Evolutionary conservation across 2,797 vertebrate genomes (phyloP).

Genomic region (Aphelocoma californica): DNA sequence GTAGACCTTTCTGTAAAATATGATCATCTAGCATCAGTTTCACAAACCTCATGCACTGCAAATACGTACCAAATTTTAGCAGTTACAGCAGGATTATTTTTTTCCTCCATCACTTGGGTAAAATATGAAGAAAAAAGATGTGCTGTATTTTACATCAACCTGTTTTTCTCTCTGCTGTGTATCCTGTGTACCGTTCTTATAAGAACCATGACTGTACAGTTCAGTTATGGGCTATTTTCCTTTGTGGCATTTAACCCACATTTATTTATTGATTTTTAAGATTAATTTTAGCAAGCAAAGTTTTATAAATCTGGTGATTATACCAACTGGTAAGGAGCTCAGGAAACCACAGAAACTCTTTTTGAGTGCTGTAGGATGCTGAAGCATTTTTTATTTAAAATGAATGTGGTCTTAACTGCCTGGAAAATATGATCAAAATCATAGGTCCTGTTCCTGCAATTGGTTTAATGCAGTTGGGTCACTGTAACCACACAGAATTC

Average conservation of each 20-base stretch:
- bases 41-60: neutral
- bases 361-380: neutral
- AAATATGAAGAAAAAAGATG: neutral
- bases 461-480: neutral
- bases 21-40: neutral
- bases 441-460: neutral
- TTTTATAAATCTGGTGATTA: constrained; percentile 45
- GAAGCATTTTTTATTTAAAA: constrained; percentile 22
- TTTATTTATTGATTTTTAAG: constrained; percentile 51
- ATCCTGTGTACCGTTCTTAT: neutral
- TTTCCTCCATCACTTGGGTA: neutral
- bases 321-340: neutral
- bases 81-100: neutral
- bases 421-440: constrained; percentile 33
- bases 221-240: constrained; percentile 16
- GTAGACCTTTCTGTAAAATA: neutral
- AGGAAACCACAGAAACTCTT: constrained; percentile 45
- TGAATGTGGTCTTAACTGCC: neutral
- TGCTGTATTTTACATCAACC: neutral
- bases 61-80: neutral
- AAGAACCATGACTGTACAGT: neutral
- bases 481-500: neutral
- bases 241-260: constrained; percentile 21
- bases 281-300: constrained; percentile 49
- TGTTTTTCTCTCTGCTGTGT: neutral